Evolutionary conservation across 2,113 vertebrate genomes (phyloP).

Genomic region (Pterophyllum scalare): DNA sequence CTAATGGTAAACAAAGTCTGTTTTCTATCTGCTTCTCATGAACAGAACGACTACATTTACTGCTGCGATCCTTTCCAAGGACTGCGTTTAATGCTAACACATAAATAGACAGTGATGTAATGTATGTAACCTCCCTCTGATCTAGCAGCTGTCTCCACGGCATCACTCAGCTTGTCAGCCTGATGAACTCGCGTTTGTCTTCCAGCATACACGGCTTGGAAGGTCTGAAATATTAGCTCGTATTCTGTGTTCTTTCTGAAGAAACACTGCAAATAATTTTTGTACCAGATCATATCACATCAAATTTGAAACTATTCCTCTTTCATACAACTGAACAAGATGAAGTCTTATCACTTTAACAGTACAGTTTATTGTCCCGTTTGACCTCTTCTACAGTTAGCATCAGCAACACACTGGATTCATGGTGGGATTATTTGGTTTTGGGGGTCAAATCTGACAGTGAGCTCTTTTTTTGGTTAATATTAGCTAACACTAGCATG

Average conservation of each 20-base stretch:
- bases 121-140: constrained; percentile 31
- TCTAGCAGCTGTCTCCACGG: constrained; percentile 46
- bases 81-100: neutral
- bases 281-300: neutral
- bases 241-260: neutral
- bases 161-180: constrained; percentile 30
- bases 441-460: no score
- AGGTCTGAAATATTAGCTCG: neutral
- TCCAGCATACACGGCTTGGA: neutral
- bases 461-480: no score
- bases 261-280: neutral
- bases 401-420: no score
- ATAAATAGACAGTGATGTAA: constrained; percentile 64
- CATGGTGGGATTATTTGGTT: no score
- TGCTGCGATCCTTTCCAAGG: constrained; percentile 17
- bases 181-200: neutral
- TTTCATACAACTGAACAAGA: neutral
- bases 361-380: no score
- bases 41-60: constrained; percentile 18
- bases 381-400: no score
- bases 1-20: constrained; percentile 40
- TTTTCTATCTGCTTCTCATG: constrained; percentile 37
- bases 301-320: neutral
- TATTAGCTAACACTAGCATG: no score
- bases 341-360: neutral